Conservation (phyloP, 2,888 invertebrate species). For the Polydesmus complanatus region DNA sequence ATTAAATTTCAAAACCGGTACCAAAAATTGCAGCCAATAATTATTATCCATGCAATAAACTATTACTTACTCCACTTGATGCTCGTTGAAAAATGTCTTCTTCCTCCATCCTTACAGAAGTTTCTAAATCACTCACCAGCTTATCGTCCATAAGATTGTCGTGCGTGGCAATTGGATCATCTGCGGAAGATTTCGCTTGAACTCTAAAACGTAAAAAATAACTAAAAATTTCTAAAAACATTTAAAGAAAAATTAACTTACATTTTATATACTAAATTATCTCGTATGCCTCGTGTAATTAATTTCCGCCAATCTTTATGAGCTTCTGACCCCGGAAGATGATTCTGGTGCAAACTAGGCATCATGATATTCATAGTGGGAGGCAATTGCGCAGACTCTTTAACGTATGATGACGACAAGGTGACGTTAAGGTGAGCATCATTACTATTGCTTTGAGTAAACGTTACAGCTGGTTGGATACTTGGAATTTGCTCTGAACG, state of each 20-base stretch:
- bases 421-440: conserved; percentile 7
- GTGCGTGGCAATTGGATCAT: conserved; percentile 93
- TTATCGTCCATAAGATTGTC: conserved; percentile 90
- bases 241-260: conserved; percentile 36
- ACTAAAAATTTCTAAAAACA: neutral
- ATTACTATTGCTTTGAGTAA: neutral
- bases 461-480: neutral
- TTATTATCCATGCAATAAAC: no score
- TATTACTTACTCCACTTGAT: conserved; percentile 54
- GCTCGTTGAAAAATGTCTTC: conserved; percentile 99
- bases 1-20: neutral
- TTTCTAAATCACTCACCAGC: conserved; percentile 92
- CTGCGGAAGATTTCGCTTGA: conserved; percentile 97
- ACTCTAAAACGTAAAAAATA: conserved; percentile 42
- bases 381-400: neutral
- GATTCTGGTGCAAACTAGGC: neutral
- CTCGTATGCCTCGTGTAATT: conserved; percentile 91
- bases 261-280: conserved; percentile 97
- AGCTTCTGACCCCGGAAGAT: neutral
- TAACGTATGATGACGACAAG: neutral
- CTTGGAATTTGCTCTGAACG: conserved; percentile 1
- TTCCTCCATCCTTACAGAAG: conserved; percentile 96
- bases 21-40: neutral
- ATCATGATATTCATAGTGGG: neutral
- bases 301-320: conserved; percentile 91